phyloP scores from a whole-genome alignment of 2,888 invertebrate species.

The Mycogona germanica region DNA sequence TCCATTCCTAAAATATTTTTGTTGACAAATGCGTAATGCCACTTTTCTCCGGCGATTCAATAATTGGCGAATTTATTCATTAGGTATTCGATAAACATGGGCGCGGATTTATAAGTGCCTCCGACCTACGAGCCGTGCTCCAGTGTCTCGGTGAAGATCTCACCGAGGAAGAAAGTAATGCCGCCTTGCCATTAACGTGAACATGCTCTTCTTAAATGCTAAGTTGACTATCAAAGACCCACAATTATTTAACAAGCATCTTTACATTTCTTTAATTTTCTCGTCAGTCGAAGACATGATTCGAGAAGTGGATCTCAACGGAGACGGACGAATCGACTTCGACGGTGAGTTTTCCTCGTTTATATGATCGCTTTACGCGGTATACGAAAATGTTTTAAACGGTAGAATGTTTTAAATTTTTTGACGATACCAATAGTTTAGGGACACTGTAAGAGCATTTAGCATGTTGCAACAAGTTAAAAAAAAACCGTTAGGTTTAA shows the following conservation, averaged over 20 bases:
- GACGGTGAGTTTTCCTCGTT: constrained; percentile 49
- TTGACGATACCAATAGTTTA: too few relatives aligned
- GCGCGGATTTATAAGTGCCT: constrained; percentile 81
- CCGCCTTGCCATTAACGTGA: constrained; percentile 33
- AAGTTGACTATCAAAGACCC: not conserved
- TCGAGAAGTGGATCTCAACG: constrained; percentile 88
- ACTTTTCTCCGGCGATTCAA: too few relatives aligned
- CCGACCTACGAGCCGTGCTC: constrained; percentile 70
- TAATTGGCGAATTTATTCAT: too few relatives aligned
- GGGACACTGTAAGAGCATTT: not conserved
- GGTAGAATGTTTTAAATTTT: not conserved
- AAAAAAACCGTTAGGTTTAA: too few relatives aligned
- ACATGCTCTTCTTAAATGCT: not conserved
- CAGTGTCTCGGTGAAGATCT: constrained; percentile 81
- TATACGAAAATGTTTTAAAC: not conserved
- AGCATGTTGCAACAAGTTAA: too few relatives aligned
- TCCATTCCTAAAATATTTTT: too few relatives aligned
- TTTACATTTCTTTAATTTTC: not conserved
- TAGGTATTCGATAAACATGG: constrained; percentile 74
- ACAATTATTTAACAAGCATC: not conserved
- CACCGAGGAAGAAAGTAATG: constrained; percentile 81
- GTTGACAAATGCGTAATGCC: too few relatives aligned
- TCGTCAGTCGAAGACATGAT: constrained; percentile 87
- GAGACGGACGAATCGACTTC: constrained; percentile 86
- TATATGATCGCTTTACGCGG: not conserved